phyloP scores from a whole-genome alignment of 1,140 invertebrate genomes.

The Drosophila mojavensis region DNA sequence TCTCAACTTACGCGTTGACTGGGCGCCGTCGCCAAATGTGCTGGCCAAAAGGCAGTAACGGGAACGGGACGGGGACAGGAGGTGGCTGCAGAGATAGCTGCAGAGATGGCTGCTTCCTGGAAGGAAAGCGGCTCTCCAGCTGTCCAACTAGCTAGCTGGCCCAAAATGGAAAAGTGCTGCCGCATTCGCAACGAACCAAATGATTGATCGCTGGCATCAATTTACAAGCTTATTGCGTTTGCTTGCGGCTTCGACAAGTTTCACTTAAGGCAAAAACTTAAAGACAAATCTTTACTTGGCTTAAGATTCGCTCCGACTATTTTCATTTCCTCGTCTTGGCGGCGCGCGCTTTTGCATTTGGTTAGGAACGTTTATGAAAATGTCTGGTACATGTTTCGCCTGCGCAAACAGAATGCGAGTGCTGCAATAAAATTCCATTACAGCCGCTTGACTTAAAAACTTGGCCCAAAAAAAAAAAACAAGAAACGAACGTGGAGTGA shows the following conservation, averaged over 20 bases:
- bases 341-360: conserved; percentile 14
- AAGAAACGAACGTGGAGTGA: not conserved
- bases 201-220: conserved; percentile 79
- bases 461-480: conserved; percentile 56
- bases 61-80: not conserved
- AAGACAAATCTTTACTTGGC: conserved; percentile 31
- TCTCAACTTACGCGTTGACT: conserved; percentile 68
- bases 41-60: not conserved
- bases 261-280: conserved; percentile 41
- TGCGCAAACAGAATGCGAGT: conserved; percentile 75
- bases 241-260: conserved; percentile 51
- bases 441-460: conserved; percentile 72
- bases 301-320: not conserved
- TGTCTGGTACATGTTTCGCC: conserved; percentile 77
- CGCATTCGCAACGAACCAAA: conserved; percentile 43
- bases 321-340: not conserved
- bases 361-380: conserved; percentile 70
- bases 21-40: conserved; percentile 16
- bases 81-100: too few relatives aligned
- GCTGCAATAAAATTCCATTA: conserved; percentile 81
- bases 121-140: not conserved
- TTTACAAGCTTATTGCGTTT: conserved; percentile 70
- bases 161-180: conserved; percentile 35
- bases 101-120: too few relatives aligned
- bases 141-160: conserved; percentile 6